Base-by-base conservation (phyloP, 2,888 invertebrate genomes). In the Microdon myrmicae region DNA sequence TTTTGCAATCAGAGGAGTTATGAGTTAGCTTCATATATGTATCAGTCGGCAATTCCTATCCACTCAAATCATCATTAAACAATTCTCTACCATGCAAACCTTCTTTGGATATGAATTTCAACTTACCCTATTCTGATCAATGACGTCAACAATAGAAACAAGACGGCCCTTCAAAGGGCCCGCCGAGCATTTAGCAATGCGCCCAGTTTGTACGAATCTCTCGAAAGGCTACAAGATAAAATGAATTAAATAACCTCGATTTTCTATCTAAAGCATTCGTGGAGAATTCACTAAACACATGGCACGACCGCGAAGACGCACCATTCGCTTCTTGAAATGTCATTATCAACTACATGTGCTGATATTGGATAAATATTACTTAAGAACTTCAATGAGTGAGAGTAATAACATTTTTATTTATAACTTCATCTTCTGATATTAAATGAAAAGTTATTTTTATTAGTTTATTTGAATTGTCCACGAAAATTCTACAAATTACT, bases 171-270 rank as follows among this genome's bases (percentile, higher is more conserved):
- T 89, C 75, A 94, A 82, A 55, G 87, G 85, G 44, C 99, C 98
- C 76, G 93, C 90, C 59, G 94, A 89, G 73, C 98, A 89, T 80
- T 92, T 92, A 83, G 95, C 98, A 73, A 99, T 92, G 72, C 99
- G 93, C 82, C 99, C 99, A 69, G 96, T 90, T 82, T 99, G 93
- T 70, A 99, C 98, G 82, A 92, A 96, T 82, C 94, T 88, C 76
- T 89, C 84, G 84, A 94, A 94, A 77, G 92, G 90, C 94, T 90
- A 74, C 19, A 72, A 74, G n/a, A 10, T 13, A 14, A 20, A 55
- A 39, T 17, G 12, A 38, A 28, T 14, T 12, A 3, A 37, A 13
- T n/a, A 7, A 1, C 20, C 9, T 22, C 19, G 10, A n/a, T n/a
- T n/a, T n/a, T n/a, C n/a, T n/a, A n/a, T n/a, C n/a, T n/a, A n/a